Conservation (phyloP, 1,140 invertebrate genomes). For the Listronotus oregonensis region DNA sequence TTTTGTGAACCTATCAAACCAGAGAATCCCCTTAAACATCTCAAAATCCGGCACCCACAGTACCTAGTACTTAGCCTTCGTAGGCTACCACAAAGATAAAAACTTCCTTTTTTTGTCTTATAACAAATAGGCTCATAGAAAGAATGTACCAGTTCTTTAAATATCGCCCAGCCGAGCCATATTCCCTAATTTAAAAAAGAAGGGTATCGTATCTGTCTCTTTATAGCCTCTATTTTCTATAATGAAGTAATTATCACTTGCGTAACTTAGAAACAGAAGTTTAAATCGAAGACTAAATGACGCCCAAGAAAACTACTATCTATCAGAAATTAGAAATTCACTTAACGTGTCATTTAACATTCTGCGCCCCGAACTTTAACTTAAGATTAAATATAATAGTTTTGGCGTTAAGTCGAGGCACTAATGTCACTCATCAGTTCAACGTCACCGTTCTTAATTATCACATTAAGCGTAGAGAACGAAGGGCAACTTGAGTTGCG, state of each 20-base stretch:
- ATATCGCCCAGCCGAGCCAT: no score
- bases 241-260: slow-evolving; percentile 3
- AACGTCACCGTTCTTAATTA: slow-evolving; percentile 54
- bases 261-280: slow-evolving; percentile 4
- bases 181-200: no score
- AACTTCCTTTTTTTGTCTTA: no score
- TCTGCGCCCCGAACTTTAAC: slow-evolving; percentile 50
- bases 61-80: no score
- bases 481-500: slow-evolving; percentile 12
- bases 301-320: slow-evolving; percentile 43
- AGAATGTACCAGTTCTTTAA: no score
- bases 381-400: slow-evolving; percentile 57
- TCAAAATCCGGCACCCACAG: no score
- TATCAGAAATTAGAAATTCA: slow-evolving; percentile 44
- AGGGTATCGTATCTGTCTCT: no score
- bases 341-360: slow-evolving; percentile 54
- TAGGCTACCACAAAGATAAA: no score
- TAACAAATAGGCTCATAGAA: no score
- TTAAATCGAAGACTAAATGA: slow-evolving; percentile 43
- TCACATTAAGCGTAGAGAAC: slow-evolving; percentile 45
- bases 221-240: no score
- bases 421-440: slow-evolving; percentile 56
- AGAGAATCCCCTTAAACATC: no score
- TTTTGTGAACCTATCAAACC: no score
- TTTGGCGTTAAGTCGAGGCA: slow-evolving; percentile 47